Base-by-base conservation (phyloP, 2,797 vertebrate genomes). In the Acridotheres tristis region DNA sequence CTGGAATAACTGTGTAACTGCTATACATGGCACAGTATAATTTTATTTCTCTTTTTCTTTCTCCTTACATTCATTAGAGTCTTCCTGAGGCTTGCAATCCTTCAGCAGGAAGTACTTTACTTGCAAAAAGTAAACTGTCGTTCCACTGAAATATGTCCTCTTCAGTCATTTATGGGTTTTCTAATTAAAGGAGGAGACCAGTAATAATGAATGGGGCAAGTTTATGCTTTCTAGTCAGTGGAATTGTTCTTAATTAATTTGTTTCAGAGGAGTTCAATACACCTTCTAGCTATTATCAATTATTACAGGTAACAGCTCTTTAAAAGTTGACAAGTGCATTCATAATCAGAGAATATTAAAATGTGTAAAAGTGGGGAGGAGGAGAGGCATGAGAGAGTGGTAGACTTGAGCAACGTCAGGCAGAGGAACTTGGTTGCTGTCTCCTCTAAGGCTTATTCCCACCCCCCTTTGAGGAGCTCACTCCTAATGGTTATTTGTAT, bases 191-290 rank as follows among this genome's bases (percentile, higher is more conserved):
- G 14, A 69, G 30, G n/a, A 81, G 38, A 91, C 26, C 47, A 50
- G 38, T 73, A 86, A 51, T 80, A 88, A 75, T 0, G 18, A 10
- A 42, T 78, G 10, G 73, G 13, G 42, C 62, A 78, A 53, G 47
- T 72, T 79, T 90, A 55, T 90, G 59, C 83, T 91, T 95, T 82
- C 51, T 74, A 77, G 69, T 87, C 67, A 22, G 88, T 96, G 73
- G 87, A 88, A 88, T 95, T 97, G 83, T 88, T 97, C 86, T 95
- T 96, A 96, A 97, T 97, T 93, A 96, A 93, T 94, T 92, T 95
- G 88, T 85, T 95, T 95, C 90, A 67, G 84, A 96, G 68, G 27
- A 89, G 54, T 93, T 96, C 77, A 87, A n/a, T 73, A 73, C 26
- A 80, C 74, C 67, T 93, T 85, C 67, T 58, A 88, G 65, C 43